Base-by-base conservation (phyloP, 2,888 invertebrate species). In the Merodon equestris region DNA sequence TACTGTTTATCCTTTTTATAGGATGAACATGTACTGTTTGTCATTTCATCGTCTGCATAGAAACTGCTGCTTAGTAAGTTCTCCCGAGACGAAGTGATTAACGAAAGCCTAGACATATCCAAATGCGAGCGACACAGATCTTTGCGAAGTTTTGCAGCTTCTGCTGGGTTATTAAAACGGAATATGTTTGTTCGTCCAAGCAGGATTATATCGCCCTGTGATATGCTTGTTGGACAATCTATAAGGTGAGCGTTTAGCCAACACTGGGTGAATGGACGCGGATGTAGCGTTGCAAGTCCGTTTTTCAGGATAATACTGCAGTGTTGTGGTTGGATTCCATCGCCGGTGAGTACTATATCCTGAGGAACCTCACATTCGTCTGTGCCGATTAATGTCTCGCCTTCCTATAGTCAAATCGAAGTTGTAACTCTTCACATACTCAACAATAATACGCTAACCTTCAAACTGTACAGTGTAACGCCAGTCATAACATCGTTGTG, bases 401-500 rank as follows among this genome's bases (percentile, higher is more conserved):
- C 97, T 86, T 97, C 96, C 93, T 94, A 84, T 36, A 84, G 84
- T 44, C 51, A 58, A 58, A 64, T 66, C 10, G n/a, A n/a, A n/a
- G n/a, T n/a, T n/a, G n/a, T n/a, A n/a, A n/a, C 40, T 3, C 9
- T 27, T 27, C 7, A 27, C 27, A 27, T 27, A 9, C 15, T 18
- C 14, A 61, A 1, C 9, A 63, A 38, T 10, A 44, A 18, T 9
- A 47, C n/a, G 40, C 10, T 83, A 83, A 92, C 93, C 91, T 96
- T 96, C 18, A 97, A 90, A 88, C 97, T 96, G 86, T 97, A 97
- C 0, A 97, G 90, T 0, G 96, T 96, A 27, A 97, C 96, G 0
- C 97, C 97, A 0, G 97, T 97, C 71, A 95, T 96, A 50, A 96
- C 91, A 88, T 97, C 96, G 85, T 97, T 97, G 85, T 97, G 97